Conservation (phyloP, 2,797 vertebrate genomes). For the Botia almorhae region DNA sequence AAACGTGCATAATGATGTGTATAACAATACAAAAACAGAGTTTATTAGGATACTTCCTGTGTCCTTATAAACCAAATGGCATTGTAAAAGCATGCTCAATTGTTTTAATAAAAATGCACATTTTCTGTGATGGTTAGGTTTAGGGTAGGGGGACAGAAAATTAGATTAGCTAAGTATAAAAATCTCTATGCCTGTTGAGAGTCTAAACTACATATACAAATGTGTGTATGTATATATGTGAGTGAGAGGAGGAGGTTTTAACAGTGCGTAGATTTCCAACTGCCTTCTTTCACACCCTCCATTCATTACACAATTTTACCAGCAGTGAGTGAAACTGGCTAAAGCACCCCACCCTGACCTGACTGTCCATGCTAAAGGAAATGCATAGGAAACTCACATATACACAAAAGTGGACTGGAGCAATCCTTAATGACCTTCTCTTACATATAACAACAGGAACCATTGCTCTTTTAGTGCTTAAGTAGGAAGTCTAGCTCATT, state of each 20-base stretch:
- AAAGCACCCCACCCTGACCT: not conserved
- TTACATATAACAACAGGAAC: not conserved
- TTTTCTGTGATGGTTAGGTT: no score
- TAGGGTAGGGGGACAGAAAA: no score
- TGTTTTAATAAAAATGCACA: not conserved
- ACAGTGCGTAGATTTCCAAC: conserved; percentile 29
- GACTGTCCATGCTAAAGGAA: not conserved
- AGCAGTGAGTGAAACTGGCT: conserved; percentile 19
- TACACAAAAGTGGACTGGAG: not conserved
- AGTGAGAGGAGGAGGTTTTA: not conserved
- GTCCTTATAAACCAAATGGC: not conserved
- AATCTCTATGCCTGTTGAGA: no score
- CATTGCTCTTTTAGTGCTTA: not conserved
- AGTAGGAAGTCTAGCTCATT: not conserved
- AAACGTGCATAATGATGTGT: no score
- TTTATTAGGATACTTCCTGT: not conserved
- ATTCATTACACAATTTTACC: conserved; percentile 29
- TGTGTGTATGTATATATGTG: no score
- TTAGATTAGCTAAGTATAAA: no score
- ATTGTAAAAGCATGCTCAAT: no score
- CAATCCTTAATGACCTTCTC: not conserved
- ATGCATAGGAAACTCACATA: not conserved
- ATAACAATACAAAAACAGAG: not conserved
- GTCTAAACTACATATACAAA: no score
- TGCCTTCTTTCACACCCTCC: conserved; percentile 49